A percentile compares a stretch with the other conserved stretches of the same genome.
phyloP scores from a whole-genome alignment of 1,140 invertebrate species.

The Drosophila subpulchrella region DNA sequence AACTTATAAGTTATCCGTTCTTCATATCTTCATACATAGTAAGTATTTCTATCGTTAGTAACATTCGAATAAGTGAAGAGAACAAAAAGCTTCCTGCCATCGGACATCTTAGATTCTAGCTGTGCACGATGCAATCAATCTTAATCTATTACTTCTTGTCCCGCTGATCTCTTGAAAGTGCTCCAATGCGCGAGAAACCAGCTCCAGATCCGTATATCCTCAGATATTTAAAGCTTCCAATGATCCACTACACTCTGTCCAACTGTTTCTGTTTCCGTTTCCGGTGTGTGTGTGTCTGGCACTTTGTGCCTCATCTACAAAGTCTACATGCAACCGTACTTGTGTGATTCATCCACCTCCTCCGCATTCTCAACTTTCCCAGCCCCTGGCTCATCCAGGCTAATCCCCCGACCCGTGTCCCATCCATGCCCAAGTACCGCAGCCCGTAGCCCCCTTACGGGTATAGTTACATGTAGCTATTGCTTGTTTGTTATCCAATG shows the following conservation, averaged over 20 bases:
- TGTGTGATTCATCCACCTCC: constrained; percentile 1
- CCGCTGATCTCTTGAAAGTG: background rate
- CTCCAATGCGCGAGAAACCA: constrained; percentile 1
- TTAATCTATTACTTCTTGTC: constrained; percentile 22
- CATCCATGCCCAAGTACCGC: constrained; percentile 12
- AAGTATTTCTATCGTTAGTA: constrained; percentile 32
- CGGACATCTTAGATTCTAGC: constrained; percentile 12
- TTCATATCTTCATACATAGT: background rate
- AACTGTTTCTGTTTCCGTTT: background rate
- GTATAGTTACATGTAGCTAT: constrained; percentile 84
- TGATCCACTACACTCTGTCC: background rate
- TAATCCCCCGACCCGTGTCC: constrained; percentile 52
- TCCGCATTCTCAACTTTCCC: background rate
- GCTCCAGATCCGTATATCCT: constrained; percentile 15
- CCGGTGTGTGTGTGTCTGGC: constrained; percentile 3
- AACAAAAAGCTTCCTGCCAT: constrained; percentile 17
- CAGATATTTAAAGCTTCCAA: constrained; percentile 37
- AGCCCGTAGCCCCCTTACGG: constrained; percentile 60
- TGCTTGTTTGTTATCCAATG: constrained; percentile 84
- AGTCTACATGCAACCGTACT: constrained; percentile 60
- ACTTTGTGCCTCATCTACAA: constrained; percentile 45
- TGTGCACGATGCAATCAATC: constrained; percentile 20
- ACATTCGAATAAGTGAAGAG: constrained; percentile 37
- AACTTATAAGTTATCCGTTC: background rate
- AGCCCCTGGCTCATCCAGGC: background rate